A percentile compares a stretch with the other conserved stretches of the same genome.
Conservation (phyloP, 2,113 vertebrate species). For the Tamias sibiricus region DNA sequence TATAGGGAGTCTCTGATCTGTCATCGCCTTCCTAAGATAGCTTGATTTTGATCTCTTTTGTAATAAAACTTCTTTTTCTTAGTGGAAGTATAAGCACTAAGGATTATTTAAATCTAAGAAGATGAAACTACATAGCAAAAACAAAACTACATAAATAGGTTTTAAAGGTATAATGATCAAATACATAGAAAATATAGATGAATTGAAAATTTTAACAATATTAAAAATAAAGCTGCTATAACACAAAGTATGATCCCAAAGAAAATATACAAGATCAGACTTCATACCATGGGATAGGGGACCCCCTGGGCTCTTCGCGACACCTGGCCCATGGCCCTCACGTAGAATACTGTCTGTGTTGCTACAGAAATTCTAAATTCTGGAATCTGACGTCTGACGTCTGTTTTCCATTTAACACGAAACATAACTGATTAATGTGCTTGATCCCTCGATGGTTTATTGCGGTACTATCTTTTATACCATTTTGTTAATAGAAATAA, state of each 20-base stretch:
- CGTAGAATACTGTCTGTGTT: not conserved
- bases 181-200: not conserved
- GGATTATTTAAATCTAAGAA: slow-evolving; percentile 22
- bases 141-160: not conserved
- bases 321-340: not conserved
- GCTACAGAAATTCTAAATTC: not conserved
- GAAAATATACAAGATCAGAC: not conserved
- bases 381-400: not conserved
- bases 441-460: not conserved
- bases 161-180: not conserved
- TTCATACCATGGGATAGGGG: no score
- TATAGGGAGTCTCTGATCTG: not conserved
- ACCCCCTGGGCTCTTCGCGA: no score
- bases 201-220: not conserved
- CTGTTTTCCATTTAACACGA: not conserved
- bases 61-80: slow-evolving; percentile 33
- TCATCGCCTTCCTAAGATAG: not conserved
- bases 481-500: not conserved
- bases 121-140: slow-evolving; percentile 16
- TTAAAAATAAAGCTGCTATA: not conserved
- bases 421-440: not conserved
- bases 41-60: not conserved
- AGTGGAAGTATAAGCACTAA: not conserved
- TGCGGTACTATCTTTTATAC: not conserved
- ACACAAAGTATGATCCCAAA: not conserved